A percentile compares a stretch with the other conserved stretches of the same genome.
These are phyloP conservation scores for Melanogrammus aeglefinus DNA, from an alignment of 2,797 vertebrate genomes.

Conservation along the genomic window DNA sequence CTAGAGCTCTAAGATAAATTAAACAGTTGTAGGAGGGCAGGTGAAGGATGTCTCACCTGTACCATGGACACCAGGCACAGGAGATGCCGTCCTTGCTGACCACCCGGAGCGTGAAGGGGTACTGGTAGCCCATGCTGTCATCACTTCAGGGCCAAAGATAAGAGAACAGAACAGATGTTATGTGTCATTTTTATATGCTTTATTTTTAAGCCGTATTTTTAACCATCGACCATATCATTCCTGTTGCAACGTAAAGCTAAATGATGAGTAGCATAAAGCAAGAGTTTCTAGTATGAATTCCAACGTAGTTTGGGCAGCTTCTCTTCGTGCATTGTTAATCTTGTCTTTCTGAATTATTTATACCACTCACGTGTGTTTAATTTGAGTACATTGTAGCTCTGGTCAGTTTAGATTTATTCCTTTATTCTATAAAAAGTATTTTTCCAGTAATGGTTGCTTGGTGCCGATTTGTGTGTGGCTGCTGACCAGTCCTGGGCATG, in stretches of 20 bases:
- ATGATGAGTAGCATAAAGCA: background rate
- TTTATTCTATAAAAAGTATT: background rate
- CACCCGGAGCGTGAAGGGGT: constrained; percentile 93
- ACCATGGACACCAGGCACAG: constrained; percentile 98
- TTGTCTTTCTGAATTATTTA: background rate
- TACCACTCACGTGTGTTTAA: background rate
- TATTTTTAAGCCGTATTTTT: background rate
- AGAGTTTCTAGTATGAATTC: background rate
- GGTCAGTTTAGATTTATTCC: background rate
- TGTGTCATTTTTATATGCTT: background rate
- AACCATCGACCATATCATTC: background rate
- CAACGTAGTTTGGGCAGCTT: background rate
- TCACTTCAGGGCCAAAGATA: constrained; percentile 76
- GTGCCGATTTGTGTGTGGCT: background rate
- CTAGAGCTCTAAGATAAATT: background rate
- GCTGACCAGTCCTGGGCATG: constrained; percentile 95
- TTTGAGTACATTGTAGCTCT: background rate
- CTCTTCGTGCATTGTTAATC: background rate
- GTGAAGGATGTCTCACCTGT: constrained; percentile 78
- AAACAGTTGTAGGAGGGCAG: background rate
- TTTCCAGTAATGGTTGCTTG: background rate
- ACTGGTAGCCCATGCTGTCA: constrained; percentile 98
- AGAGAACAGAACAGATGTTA: constrained; percentile 5
- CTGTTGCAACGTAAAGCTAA: background rate
- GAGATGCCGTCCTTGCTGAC: constrained; percentile 96